Evolutionary conservation across 2,797 vertebrate genomes (phyloP), one percentile per base, ranked within the genome.

Genomic region (Rhynchonycteris naso): DNA sequence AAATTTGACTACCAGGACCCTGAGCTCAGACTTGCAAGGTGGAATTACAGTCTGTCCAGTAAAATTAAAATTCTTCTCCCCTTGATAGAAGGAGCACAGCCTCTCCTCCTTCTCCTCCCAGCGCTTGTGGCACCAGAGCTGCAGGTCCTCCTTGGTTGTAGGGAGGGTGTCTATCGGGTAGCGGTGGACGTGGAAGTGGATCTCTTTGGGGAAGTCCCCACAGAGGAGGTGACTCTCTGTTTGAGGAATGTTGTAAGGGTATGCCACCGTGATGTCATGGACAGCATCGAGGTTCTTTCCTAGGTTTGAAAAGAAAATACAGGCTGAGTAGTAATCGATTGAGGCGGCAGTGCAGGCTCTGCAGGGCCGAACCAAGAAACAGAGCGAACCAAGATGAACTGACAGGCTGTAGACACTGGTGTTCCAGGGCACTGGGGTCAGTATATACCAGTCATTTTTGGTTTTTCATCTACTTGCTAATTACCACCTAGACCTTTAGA

Each of bases 221-320:
- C 98, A 97, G 82, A 99, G 96, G 61, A 99, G 99, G 97, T 99
- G 99, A 92, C 98, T 99, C 98, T 99, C 99, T 0, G 99, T 99
- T 97, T 99, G 99, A 71, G 99, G 99, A 97, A 99, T 99, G 98
- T 99, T 99, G 96, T 99, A 98, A 15, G 99, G 99, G 95, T 99
- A 99, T 0, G 99, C 99, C 96, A 99, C 99, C 0, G 99, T 99
- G 91, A 99, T 99, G 96, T 99, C 99, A 52, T 99, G 99, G 92
- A 99, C 98, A 0, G 99, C 99, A 93, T 99, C 99, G 0, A 99
- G 98, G 96, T 99, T 99, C 97, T 99, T 98, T 85, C 99, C 99
- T 99, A 96, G 24, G 93, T 95, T 95, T 0, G 28, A 65, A n/a
- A 83, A 52, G 76, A 96, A 83, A 98, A 33, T 47, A 91, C 0